Percentiles rank a stretch among this genome's conserved stretches.
phyloP scores from a whole-genome alignment of 2,888 invertebrate genomes.

The Sesia apiformis region DNA sequence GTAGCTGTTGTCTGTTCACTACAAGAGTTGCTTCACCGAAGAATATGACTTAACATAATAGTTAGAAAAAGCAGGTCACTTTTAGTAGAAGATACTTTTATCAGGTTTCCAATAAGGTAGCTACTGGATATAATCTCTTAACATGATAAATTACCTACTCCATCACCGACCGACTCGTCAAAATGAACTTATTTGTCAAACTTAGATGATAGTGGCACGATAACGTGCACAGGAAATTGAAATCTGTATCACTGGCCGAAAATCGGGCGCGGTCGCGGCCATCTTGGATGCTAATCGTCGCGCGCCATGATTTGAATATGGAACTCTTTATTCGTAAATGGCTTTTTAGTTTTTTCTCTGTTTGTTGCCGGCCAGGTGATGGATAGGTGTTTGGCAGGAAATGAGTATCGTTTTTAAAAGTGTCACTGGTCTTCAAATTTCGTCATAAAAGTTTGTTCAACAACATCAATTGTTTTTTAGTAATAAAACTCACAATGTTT shows the following conservation, averaged over 20 bases:
- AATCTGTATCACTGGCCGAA: conserved; percentile 68
- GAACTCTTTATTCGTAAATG: conserved; percentile 52
- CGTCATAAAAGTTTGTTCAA: no score
- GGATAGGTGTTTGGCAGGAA: conserved; percentile 45
- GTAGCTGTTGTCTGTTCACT: no score
- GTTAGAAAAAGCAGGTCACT: not conserved
- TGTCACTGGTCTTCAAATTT: not conserved
- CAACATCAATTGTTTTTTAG: no score
- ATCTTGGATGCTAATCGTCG: conserved; percentile 62
- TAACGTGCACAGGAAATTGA: conserved; percentile 70
- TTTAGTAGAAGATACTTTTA: not conserved
- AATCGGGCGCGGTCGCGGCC: conserved; percentile 47
- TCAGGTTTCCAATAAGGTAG: conserved; percentile 4
- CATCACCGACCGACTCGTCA: conserved; percentile 59
- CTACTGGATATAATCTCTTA: conserved; percentile 44
- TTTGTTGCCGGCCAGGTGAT: conserved; percentile 33
- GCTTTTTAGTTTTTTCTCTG: conserved; percentile 30
- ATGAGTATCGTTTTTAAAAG: conserved; percentile 25
- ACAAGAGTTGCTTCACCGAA: no score
- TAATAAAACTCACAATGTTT: no score
- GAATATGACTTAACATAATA: no score
- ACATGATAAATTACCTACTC: conserved; percentile 51
- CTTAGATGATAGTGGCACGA: conserved; percentile 56
- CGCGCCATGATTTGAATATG: conserved; percentile 59
- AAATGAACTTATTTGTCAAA: conserved; percentile 73